phyloP scores from a whole-genome alignment of 23 tunicate species.

The Styela plicata region DNA sequence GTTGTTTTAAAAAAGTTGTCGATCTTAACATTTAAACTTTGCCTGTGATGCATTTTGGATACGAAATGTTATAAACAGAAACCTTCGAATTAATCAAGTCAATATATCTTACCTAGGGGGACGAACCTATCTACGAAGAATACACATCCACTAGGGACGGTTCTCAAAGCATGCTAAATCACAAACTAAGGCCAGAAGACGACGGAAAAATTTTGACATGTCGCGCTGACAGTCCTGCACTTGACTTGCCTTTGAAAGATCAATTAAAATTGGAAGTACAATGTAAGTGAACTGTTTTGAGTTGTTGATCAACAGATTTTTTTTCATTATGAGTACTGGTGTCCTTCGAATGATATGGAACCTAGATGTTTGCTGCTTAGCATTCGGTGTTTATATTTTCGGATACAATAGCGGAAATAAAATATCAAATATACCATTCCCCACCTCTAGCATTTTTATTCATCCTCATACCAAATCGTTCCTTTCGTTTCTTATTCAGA shows the following conservation, averaged over 20 bases:
- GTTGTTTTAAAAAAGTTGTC: too few species aligned
- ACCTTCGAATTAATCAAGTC: too few species aligned
- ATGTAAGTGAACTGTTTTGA: slow-evolving; percentile 49
- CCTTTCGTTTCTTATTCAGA: too few species aligned
- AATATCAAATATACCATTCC: too few species aligned
- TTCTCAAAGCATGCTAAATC: slow-evolving; percentile 24
- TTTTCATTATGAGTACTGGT: neutral
- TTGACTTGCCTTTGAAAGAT: slow-evolving; percentile 18
- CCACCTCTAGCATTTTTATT: too few species aligned
- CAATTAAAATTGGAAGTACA: slow-evolving; percentile 33
- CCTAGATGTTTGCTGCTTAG: too few species aligned
- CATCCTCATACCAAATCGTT: too few species aligned
- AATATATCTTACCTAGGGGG: slow-evolving; percentile 29
- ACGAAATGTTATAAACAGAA: too few species aligned
- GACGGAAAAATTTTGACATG: slow-evolving; percentile 51
- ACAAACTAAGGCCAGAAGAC: slow-evolving; percentile 38
- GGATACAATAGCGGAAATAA: too few species aligned
- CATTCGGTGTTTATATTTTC: too few species aligned
- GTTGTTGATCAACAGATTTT: neutral
- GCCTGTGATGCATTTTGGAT: too few species aligned
- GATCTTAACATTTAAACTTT: too few species aligned
- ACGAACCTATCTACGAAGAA: neutral
- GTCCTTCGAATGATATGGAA: neutral
- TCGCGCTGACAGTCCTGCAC: slow-evolving; percentile 44
- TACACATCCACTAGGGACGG: slow-evolving; percentile 7